phyloP scores from a whole-genome alignment of 2,888 invertebrate genomes.

The Amphipoea lucens region DNA sequence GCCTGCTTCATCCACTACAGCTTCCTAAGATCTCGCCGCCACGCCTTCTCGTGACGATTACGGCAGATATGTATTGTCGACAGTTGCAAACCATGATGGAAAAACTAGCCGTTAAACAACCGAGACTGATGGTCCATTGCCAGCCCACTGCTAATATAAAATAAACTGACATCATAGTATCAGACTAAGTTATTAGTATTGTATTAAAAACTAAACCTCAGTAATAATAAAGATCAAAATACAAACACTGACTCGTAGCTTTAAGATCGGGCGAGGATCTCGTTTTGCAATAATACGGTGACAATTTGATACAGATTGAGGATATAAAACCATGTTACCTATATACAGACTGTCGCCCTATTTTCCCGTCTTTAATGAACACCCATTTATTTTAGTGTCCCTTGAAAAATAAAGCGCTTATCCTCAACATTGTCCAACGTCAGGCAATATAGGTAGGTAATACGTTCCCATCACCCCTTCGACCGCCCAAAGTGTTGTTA shows the following conservation, averaged over 20 bases:
- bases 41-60: neutral
- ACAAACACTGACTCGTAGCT: neutral
- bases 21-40: neutral
- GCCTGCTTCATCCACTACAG: neutral
- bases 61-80: neutral
- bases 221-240: too few species aligned
- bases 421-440: constrained; percentile 30
- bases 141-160: neutral
- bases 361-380: neutral
- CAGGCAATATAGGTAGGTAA: constrained; percentile 46
- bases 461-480: constrained; percentile 42
- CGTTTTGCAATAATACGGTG: neutral
- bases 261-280: neutral
- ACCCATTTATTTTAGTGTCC: neutral
- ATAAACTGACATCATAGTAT: neutral
- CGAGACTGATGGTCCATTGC: neutral
- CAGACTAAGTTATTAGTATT: neutral
- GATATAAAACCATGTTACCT: neutral
- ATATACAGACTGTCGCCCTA: neutral
- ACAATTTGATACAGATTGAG: neutral
- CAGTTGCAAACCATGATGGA: neutral
- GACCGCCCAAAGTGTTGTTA: constrained; percentile 52
- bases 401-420: constrained; percentile 38
- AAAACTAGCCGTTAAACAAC: neutral
- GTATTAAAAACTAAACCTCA: neutral